phyloP scores from a whole-genome alignment of 1,140 invertebrate genomes.

The Papilio helenus region DNA sequence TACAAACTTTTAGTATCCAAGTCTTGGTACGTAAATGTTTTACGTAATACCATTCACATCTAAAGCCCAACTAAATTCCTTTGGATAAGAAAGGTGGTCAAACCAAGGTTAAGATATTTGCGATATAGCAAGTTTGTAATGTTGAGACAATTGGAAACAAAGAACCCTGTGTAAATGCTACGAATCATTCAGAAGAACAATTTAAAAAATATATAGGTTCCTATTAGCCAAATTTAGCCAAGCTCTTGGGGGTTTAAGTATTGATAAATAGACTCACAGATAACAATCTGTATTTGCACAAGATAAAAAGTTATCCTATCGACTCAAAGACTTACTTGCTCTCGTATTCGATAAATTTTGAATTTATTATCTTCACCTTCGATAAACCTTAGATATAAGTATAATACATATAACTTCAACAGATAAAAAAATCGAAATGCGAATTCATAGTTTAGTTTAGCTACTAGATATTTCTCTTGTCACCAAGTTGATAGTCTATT shows the following conservation, averaged over 20 bases:
- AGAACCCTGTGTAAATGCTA: not conserved
- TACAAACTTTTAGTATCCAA: slow-evolving; percentile 10
- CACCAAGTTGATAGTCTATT: no score
- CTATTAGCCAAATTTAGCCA: not conserved
- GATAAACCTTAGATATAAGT: not conserved
- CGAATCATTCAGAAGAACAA: not conserved
- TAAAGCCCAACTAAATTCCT: slow-evolving; percentile 2
- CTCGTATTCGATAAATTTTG: not conserved
- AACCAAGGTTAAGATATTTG: slow-evolving; percentile 22
- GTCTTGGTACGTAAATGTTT: not conserved
- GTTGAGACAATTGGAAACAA: not conserved
- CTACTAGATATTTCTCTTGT: no score
- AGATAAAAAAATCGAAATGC: no score
- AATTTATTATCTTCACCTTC: not conserved
- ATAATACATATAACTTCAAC: no score
- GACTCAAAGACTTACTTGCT: not conserved
- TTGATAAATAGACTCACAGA: no score
- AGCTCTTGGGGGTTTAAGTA: not conserved
- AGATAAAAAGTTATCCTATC: not conserved
- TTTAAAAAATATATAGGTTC: not conserved
- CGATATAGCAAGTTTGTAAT: not conserved
- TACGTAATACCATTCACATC: not conserved
- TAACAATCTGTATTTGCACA: not conserved
- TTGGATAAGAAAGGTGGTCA: slow-evolving; percentile 8
- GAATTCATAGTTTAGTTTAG: no score